Conservation (phyloP, 2,888 invertebrate species). For the Odontomyia ornata region DNA sequence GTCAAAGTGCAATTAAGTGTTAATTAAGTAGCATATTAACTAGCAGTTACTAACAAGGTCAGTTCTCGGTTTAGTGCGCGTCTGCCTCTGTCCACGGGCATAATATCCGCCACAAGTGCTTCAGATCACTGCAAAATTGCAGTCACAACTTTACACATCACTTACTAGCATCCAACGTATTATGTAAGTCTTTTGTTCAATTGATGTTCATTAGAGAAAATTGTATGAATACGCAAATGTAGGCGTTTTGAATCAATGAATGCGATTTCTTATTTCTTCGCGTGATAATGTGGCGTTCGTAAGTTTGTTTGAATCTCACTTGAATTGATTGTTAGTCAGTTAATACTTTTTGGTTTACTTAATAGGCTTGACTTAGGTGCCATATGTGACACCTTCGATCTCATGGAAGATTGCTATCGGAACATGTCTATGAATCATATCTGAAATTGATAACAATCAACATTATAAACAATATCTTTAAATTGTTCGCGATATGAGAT, state of each 20-base stretch:
- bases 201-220: conserved; percentile 14
- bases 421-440: too few relatives aligned
- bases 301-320: too few relatives aligned
- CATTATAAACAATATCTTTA: too few relatives aligned
- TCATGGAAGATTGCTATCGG: too few relatives aligned
- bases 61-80: neutral
- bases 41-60: neutral
- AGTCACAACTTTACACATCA: neutral
- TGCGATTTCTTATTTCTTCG: neutral
- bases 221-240: neutral
- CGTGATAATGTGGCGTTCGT: neutral
- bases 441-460: too few relatives aligned
- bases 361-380: too few relatives aligned
- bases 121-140: neutral
- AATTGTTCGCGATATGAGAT: too few relatives aligned
- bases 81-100: neutral
- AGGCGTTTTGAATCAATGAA: conserved; percentile 17
- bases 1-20: conserved; percentile 10
- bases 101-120: neutral
- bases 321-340: too few relatives aligned
- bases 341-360: too few relatives aligned
- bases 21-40: conserved; percentile 9
- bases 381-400: too few relatives aligned
- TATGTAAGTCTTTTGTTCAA: conserved; percentile 26
- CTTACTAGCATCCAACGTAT: neutral